Conservation (phyloP, 2,113 vertebrate species). For the Carassius carassius region DNA sequence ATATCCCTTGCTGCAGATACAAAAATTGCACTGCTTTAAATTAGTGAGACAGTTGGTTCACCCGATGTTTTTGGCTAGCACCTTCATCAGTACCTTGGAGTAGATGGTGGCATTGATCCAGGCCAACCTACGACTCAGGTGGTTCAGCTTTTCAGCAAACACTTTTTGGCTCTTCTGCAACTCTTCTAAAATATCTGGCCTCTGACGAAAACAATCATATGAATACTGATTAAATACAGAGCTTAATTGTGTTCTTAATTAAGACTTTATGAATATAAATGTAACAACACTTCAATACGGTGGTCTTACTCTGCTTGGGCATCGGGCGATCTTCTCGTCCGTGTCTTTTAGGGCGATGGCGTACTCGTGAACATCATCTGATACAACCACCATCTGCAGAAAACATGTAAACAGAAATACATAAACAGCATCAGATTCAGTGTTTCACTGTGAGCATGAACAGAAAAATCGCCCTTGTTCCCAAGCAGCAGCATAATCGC, state of each 20-base stretch:
- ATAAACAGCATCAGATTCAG: background rate
- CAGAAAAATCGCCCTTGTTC: background rate
- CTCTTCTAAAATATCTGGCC: slow-evolving; percentile 90
- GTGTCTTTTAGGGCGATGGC: slow-evolving; percentile 94
- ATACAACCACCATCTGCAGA: slow-evolving; percentile 94
- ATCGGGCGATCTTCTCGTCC: slow-evolving; percentile 92
- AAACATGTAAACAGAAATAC: slow-evolving; percentile 2
- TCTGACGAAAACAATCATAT: slow-evolving; percentile 71
- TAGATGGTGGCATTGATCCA: slow-evolving; percentile 99
- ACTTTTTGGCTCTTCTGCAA: slow-evolving; percentile 94
- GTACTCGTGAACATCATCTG: slow-evolving; percentile 95
- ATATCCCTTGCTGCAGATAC: background rate
- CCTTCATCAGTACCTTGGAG: slow-evolving; percentile 82
- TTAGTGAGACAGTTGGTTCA: background rate
- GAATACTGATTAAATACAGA: background rate
- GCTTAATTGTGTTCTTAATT: background rate
- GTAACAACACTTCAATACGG: background rate
- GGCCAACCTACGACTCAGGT: slow-evolving; percentile 91
- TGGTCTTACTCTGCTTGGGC: slow-evolving; percentile 82
- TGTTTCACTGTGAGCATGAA: background rate
- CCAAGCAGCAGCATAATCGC: background rate
- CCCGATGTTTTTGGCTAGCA: background rate
- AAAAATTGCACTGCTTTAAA: background rate
- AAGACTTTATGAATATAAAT: background rate
- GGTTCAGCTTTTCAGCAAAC: slow-evolving; percentile 95